Conservation (phyloP, 1,140 invertebrate genomes). For the Lordiphosa mommai region DNA sequence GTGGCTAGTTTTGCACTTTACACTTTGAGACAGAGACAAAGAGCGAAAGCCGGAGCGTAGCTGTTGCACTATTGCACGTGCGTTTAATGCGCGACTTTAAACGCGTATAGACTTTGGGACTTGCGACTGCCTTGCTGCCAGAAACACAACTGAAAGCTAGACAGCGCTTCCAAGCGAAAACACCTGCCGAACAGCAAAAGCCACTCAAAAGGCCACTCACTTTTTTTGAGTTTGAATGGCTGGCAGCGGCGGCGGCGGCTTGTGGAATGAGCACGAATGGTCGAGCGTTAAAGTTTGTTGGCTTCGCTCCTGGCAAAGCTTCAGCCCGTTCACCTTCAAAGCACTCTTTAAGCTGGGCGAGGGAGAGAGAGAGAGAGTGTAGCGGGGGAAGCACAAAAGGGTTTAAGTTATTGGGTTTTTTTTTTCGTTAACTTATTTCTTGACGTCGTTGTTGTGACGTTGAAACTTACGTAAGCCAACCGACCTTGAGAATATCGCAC, state of each 20-base stretch:
- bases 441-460: constrained; percentile 44
- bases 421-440: constrained; percentile 8
- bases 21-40: constrained; percentile 46
- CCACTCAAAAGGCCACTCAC: constrained; percentile 27
- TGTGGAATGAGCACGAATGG: constrained; percentile 44
- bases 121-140: constrained; percentile 36
- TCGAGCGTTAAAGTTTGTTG: constrained; percentile 56
- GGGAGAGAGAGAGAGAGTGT: constrained; percentile 1
- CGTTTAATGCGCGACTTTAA: constrained; percentile 24
- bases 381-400: constrained; percentile 17
- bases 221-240: constrained; percentile 11
- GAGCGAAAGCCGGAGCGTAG: constrained; percentile 6
- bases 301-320: constrained; percentile 51
- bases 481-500: constrained; percentile 49
- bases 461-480: constrained; percentile 46
- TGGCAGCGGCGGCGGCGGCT: background rate
- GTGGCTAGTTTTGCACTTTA: constrained; percentile 62
- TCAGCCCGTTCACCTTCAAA: constrained; percentile 62
- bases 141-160: constrained; percentile 53
- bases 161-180: constrained; percentile 14
- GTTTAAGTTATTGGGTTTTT: constrained; percentile 46
- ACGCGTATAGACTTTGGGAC: constrained; percentile 26
- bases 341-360: constrained; percentile 14
- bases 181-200: constrained; percentile 22
- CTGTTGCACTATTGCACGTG: constrained; percentile 61